Evolutionary conservation across 2,797 vertebrate species (phyloP).

Genomic region (Antrozous pallidus): DNA sequence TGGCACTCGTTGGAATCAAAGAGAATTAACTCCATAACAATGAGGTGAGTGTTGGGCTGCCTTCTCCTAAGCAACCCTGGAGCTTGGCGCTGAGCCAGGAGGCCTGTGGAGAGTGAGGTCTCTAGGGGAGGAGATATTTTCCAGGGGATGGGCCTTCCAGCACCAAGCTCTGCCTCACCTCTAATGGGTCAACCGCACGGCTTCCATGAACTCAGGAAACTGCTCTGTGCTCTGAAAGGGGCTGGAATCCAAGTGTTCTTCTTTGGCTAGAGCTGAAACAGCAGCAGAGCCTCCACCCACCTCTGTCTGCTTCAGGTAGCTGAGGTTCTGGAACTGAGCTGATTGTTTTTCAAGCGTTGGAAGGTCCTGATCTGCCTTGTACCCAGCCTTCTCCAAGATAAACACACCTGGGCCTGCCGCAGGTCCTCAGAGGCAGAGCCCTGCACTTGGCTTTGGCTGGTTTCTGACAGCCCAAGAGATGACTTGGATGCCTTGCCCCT

Average conservation of each 20-base stretch:
- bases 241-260: conserved; percentile 1
- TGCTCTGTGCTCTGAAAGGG: not conserved
- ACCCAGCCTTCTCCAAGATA: conserved; percentile 72
- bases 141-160: not conserved
- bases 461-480: not conserved
- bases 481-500: not conserved
- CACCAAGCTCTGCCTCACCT: conserved; percentile 20
- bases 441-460: not conserved
- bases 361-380: conserved; percentile 13
- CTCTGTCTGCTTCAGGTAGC: conserved; percentile 55
- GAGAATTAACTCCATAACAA: conserved; percentile 53
- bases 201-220: conserved; percentile 30
- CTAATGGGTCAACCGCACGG: not conserved
- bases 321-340: conserved; percentile 51
- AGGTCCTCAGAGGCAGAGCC: not conserved
- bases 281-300: conserved; percentile 55
- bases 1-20: conserved; percentile 34
- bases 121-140: not conserved
- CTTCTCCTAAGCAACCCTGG: conserved; percentile 7
- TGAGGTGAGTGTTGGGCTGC: not conserved
- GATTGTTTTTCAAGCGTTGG: conserved; percentile 54
- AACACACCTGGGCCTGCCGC: conserved; percentile 50
- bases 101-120: not conserved
- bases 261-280: conserved; percentile 54
- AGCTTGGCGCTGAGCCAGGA: not conserved